Conservation (phyloP, 2,888 invertebrate species). For the Macroteleia sp. region DNA sequence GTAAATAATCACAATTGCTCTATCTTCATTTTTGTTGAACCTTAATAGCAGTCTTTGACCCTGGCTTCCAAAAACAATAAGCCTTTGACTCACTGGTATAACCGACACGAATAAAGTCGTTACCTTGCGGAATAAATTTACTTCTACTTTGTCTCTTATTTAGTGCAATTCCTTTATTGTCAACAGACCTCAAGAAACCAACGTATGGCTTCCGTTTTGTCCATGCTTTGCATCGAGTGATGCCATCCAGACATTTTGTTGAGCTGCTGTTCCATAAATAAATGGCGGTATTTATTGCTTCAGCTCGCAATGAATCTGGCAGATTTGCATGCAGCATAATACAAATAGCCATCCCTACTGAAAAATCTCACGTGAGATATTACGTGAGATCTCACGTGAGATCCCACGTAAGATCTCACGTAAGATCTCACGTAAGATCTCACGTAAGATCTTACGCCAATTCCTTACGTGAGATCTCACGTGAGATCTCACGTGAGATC, state of each 20-base stretch:
- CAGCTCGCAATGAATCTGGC: constrained; percentile 72
- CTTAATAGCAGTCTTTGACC: constrained; percentile 52
- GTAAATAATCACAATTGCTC: constrained; percentile 49
- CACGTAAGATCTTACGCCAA: no score
- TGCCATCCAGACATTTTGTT: constrained; percentile 49
- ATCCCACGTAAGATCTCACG: no score
- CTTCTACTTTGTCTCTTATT: constrained; percentile 47
- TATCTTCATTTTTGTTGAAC: constrained; percentile 20
- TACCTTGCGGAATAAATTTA: constrained; percentile 65
- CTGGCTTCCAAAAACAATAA: constrained; percentile 66
- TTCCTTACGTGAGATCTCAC: no score
- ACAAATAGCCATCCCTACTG: constrained; percentile 69
- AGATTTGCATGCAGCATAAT: constrained; percentile 68
- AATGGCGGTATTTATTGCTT: constrained; percentile 69
- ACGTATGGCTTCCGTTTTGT: constrained; percentile 27
- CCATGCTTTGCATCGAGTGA: constrained; percentile 65
- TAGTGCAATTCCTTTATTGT: constrained; percentile 53
- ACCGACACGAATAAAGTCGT: constrained; percentile 54
- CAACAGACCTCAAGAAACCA: constrained; percentile 58
- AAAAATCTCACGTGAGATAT: no score
- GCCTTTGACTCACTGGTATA: constrained; percentile 66
- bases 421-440: no score
- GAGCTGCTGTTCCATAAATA: constrained; percentile 71
- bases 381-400: no score
- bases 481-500: no score